Conservation (phyloP, 1,140 invertebrate genomes). For the Heliothis subflexa region DNA sequence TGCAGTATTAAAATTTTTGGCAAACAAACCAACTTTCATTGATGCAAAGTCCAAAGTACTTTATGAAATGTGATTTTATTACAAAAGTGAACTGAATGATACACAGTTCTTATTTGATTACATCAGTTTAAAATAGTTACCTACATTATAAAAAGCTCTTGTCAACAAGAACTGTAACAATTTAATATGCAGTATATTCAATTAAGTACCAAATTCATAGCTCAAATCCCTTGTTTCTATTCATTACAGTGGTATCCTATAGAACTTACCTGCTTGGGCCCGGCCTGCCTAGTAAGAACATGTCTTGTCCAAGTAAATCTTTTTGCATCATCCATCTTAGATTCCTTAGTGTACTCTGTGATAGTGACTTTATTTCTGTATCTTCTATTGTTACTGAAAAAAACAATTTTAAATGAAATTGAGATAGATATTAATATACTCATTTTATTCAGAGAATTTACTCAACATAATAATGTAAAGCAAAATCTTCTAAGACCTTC, state of each 20-base stretch:
- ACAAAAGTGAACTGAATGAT: no score
- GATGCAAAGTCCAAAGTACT: neutral
- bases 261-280: constrained; percentile 89
- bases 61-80: neutral
- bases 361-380: constrained; percentile 82
- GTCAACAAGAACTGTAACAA: no score
- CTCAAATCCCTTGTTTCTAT: no score
- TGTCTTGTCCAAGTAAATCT: constrained; percentile 96
- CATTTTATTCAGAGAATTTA: no score
- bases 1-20: neutral
- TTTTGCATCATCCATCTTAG: constrained; percentile 98
- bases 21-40: neutral
- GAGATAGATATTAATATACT: no score
- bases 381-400: constrained; percentile 84
- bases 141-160: no score
- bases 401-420: neutral
- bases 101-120: neutral
- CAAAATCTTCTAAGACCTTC: no score
- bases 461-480: no score
- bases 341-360: constrained; percentile 93
- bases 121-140: no score
- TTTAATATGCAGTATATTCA: no score
- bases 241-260: no score
- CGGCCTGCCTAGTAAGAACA: constrained; percentile 97
- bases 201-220: no score